phyloP scores from a whole-genome alignment of 2,888 invertebrate species.

The Harpalus rubripes region DNA sequence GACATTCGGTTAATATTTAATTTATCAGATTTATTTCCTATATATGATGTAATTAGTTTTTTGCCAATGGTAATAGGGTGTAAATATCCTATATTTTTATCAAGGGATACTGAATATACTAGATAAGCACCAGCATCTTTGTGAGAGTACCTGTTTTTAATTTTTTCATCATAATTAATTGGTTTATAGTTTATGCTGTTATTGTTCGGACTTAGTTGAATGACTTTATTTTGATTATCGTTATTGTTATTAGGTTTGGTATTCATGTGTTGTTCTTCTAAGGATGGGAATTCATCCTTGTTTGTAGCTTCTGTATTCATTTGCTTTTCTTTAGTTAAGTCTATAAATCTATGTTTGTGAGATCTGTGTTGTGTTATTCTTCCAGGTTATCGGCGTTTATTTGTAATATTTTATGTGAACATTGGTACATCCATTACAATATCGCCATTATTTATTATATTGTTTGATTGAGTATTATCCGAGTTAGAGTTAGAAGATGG shows the following conservation, averaged over 20 bases:
- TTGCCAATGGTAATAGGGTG: slow-evolving; percentile 2
- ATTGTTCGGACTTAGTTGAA: background rate
- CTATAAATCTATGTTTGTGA: background rate
- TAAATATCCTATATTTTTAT: background rate
- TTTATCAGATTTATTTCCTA: slow-evolving; percentile 7
- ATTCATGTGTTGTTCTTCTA: background rate
- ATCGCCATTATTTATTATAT: background rate
- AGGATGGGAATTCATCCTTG: background rate
- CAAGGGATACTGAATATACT: background rate
- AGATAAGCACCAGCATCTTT: slow-evolving; percentile 5
- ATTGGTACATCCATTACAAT: background rate
- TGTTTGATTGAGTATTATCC: background rate
- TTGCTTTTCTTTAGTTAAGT: background rate
- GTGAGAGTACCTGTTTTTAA: background rate
- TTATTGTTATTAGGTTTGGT: background rate
- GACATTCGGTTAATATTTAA: background rate
- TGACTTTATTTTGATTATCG: background rate
- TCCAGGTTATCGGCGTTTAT: background rate
- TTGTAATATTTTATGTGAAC: background rate
- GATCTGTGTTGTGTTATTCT: background rate
- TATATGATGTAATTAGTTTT: slow-evolving; percentile 9
- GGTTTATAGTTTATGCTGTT: background rate
- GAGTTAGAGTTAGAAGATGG: background rate
- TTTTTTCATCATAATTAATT: background rate
- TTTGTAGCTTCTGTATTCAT: background rate